Evolutionary conservation across 2,888 invertebrate genomes (phyloP).

Genomic region (Nymphalis urticae): DNA sequence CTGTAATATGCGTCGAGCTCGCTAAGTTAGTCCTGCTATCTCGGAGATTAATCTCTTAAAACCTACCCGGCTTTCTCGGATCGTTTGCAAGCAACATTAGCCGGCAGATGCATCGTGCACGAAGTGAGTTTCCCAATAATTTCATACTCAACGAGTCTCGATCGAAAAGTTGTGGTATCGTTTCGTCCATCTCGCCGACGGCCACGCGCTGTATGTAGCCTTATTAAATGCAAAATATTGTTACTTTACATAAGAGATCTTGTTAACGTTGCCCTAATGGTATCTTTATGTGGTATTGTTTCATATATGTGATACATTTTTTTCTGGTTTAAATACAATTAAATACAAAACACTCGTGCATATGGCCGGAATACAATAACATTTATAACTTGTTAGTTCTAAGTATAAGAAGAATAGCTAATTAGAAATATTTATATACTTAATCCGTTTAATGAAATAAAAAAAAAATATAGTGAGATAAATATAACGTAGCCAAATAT

Average conservation of each 20-base stretch:
- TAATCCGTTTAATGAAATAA: no score
- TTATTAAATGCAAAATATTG: slow-evolving; percentile 80
- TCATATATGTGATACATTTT: not conserved
- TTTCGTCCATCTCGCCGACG: slow-evolving; percentile 69
- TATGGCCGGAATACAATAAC: no score
- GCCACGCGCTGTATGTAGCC: slow-evolving; percentile 67
- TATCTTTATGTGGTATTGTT: slow-evolving; percentile 56
- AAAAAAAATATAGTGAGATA: no score
- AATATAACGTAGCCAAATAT: no score
- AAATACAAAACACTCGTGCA: not conserved
- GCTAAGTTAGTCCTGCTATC: slow-evolving; percentile 55
- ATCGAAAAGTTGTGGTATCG: slow-evolving; percentile 65
- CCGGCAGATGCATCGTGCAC: slow-evolving; percentile 75
- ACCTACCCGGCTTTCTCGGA: slow-evolving; percentile 65
- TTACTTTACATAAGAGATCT: slow-evolving; percentile 59
- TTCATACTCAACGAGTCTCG: slow-evolving; percentile 69
- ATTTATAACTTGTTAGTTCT: no score
- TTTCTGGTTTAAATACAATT: not conserved
- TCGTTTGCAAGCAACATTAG: slow-evolving; percentile 69
- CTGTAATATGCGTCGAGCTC: slow-evolving; percentile 56
- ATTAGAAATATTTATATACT: no score
- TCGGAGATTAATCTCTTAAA: slow-evolving; percentile 70
- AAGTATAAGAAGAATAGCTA: no score
- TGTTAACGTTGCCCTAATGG: slow-evolving; percentile 73
- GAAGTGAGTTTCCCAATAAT: slow-evolving; percentile 78